Evolutionary conservation across 1,140 invertebrate genomes (phyloP).

Genomic region (Ganaspis sp.): DNA sequence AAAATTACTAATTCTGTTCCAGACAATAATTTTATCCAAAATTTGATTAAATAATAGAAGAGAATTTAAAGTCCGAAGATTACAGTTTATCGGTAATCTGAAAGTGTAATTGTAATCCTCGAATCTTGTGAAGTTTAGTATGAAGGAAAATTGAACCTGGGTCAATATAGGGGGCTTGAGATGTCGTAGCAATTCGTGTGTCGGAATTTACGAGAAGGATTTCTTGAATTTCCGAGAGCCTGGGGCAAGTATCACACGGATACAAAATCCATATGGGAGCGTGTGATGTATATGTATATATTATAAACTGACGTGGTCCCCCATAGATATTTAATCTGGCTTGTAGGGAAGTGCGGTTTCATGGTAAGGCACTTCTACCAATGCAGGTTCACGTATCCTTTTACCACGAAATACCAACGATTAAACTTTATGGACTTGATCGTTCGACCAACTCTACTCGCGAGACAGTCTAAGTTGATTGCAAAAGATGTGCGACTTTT

Average conservation of each 20-base stretch:
- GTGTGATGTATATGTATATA: neutral
- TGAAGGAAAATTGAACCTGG: conserved; percentile 18
- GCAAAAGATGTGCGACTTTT: neutral
- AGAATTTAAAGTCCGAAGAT: too few relatives aligned
- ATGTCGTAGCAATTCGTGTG: conserved; percentile 14
- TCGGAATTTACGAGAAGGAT: conserved; percentile 22
- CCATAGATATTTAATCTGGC: conserved; percentile 27
- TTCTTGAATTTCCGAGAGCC: conserved; percentile 29
- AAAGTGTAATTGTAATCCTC: neutral
- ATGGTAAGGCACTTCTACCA: conserved; percentile 2
- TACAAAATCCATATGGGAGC: conserved; percentile 15
- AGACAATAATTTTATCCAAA: too few relatives aligned
- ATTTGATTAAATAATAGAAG: too few relatives aligned
- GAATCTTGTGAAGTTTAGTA: neutral
- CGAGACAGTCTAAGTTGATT: neutral
- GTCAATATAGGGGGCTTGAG: conserved; percentile 11
- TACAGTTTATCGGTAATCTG: neutral
- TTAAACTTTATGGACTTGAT: conserved; percentile 21
- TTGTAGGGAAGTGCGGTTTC: conserved; percentile 19
- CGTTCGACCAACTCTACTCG: conserved; percentile 4
- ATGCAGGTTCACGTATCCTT: conserved; percentile 5
- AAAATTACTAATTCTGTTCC: too few relatives aligned
- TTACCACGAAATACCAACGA: conserved; percentile 12
- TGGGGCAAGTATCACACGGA: conserved; percentile 3
- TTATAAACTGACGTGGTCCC: neutral